These are phyloP conservation scores for Leptinotarsa haldemani DNA, from an alignment of 2,888 invertebrate species.

Conservation along the genomic window DNA sequence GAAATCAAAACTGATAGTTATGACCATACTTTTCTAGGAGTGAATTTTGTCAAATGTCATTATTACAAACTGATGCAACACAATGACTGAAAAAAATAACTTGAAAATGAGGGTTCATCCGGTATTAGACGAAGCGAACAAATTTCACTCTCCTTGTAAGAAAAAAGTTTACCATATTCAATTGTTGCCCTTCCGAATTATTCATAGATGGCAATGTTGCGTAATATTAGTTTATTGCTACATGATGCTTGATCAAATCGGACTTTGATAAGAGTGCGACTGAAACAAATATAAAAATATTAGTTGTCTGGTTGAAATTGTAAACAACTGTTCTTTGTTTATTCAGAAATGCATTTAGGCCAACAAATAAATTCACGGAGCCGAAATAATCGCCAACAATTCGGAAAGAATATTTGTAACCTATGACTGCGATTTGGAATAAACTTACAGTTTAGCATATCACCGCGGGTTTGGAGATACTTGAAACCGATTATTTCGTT, in stretches of 20 bases:
- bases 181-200: conserved; percentile 3
- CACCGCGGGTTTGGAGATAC: too few species aligned
- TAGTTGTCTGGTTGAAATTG: background rate
- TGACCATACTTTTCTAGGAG: too few species aligned
- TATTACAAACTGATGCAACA: too few species aligned
- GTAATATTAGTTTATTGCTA: conserved; percentile 27
- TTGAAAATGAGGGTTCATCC: too few species aligned
- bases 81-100: too few species aligned
- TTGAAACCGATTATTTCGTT: too few species aligned
- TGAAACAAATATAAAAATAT: conserved; percentile 29
- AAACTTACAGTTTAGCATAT: too few species aligned
- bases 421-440: background rate
- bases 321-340: conserved; percentile 20
- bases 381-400: background rate
- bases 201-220: conserved; percentile 23
- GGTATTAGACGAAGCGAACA: too few species aligned
- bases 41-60: too few species aligned
- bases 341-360: conserved; percentile 10
- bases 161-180: background rate
- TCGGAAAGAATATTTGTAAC: conserved; percentile 1
- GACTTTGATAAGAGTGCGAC: conserved; percentile 24
- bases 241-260: conserved; percentile 22
- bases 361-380: conserved; percentile 3
- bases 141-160: background rate
- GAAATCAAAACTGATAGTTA: too few species aligned